Conservation (phyloP, 2,113 vertebrate genomes). For the Nyctibius bracteatus region DNA sequence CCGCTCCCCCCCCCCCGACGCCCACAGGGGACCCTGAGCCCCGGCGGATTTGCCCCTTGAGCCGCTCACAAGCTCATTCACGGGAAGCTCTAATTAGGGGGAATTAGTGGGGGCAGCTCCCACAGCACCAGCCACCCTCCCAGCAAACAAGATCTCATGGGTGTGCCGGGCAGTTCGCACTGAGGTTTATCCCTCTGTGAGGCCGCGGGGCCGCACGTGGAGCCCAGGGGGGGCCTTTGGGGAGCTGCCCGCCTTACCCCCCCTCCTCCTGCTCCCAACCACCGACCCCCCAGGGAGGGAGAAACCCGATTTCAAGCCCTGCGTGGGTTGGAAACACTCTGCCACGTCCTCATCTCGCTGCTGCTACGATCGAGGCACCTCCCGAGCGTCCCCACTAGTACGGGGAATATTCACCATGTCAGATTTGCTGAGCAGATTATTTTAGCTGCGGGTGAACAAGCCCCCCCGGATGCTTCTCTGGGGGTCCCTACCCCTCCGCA, state of each 20-base stretch:
- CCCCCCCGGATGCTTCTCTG: rapidly evolving
- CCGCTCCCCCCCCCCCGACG: background rate
- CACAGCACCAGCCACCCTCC: rapidly evolving
- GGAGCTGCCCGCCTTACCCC: rapidly evolving
- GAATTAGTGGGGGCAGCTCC: background rate
- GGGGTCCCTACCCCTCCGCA: background rate
- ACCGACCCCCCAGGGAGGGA: rapidly evolving
- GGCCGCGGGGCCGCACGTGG: rapidly evolving
- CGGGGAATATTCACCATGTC: background rate
- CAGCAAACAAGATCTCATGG: background rate
- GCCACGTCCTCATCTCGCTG: rapidly evolving
- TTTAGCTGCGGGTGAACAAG: rapidly evolving
- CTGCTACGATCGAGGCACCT: rapidly evolving
- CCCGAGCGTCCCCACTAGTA: rapidly evolving
- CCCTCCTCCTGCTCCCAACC: background rate
- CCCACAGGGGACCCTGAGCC: background rate
- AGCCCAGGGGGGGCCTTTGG: rapidly evolving
- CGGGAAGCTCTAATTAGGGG: background rate
- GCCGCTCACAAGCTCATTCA: background rate
- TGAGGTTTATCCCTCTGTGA: rapidly evolving
- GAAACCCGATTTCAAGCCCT: rapidly evolving
- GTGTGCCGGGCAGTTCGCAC: rapidly evolving
- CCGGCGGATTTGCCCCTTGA: background rate
- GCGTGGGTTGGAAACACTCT: background rate
- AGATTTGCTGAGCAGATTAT: background rate